A percentile compares a stretch with the other conserved stretches of the same genome.
Evolutionary conservation across 2,888 invertebrate species (phyloP).

Genomic region (Nomada goodeniana): DNA sequence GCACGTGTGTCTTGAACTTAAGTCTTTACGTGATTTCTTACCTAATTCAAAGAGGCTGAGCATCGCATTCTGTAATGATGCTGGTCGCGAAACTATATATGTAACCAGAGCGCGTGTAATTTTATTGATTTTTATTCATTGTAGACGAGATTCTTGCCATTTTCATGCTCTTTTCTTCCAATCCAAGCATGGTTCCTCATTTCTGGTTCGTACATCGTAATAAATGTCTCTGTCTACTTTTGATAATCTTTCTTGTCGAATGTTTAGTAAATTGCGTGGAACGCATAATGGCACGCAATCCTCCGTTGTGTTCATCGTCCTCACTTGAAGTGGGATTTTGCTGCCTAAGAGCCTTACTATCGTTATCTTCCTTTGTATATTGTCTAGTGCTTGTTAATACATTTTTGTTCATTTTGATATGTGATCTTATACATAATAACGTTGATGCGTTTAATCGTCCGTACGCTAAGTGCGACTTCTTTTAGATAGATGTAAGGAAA

Average conservation of each 20-base stretch:
- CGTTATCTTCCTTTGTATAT: slow-evolving; percentile 31
- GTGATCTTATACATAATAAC: slow-evolving; percentile 27
- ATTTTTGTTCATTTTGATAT: slow-evolving; percentile 35
- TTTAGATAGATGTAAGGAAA: slow-evolving; percentile 80
- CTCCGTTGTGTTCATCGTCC: slow-evolving; percentile 58
- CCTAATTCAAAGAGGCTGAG: slow-evolving; percentile 56
- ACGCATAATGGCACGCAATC: neutral
- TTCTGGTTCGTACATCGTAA: neutral
- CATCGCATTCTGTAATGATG: too few species aligned
- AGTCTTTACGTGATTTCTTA: slow-evolving; percentile 36
- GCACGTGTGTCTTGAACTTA: neutral
- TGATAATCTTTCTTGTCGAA: neutral
- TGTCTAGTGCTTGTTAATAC: neutral
- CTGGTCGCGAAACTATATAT: neutral
- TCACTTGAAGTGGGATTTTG: slow-evolving; percentile 33
- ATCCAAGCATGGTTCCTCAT: too few species aligned
- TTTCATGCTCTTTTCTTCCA: neutral
- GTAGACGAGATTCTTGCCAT: slow-evolving; percentile 18
- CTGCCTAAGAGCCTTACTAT: slow-evolving; percentile 33
- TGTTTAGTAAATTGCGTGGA: slow-evolving; percentile 17
- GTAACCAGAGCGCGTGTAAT: slow-evolving; percentile 6
- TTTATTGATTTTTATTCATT: slow-evolving; percentile 4
- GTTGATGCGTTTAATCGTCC: slow-evolving; percentile 36
- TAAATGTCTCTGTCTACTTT: neutral
- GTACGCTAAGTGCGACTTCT: slow-evolving; percentile 51